These are phyloP conservation scores for Drosophila aff. DNA, from an alignment of 1,140 invertebrate genomes.

Conservation along the genomic window DNA sequence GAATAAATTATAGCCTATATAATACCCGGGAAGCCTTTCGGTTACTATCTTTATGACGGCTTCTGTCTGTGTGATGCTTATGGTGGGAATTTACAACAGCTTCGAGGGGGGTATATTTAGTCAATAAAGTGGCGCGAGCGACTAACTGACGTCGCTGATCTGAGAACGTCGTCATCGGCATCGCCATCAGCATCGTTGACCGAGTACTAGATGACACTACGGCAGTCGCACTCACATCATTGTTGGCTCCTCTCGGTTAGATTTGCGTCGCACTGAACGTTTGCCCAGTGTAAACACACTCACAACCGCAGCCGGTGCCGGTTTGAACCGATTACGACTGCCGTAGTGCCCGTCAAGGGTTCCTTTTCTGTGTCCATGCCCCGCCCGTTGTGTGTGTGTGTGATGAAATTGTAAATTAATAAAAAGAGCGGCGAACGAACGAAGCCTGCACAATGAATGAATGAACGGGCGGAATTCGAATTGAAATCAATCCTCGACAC, in stretches of 20 bases:
- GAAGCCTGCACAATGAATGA: conserved; percentile 64
- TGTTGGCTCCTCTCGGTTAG: conserved; percentile 55
- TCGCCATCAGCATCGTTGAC: conserved; percentile 31
- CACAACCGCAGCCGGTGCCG: conserved; percentile 47
- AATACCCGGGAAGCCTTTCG: not conserved
- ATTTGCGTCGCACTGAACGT: conserved; percentile 76
- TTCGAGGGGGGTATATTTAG: conserved; percentile 25
- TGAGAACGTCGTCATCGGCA: conserved; percentile 36
- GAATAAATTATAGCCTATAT: not conserved
- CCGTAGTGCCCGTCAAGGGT: conserved; percentile 40
- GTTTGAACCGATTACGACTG: conserved; percentile 76
- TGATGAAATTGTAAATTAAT: conserved; percentile 81
- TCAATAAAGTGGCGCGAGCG: conserved; percentile 53
- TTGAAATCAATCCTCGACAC: conserved; percentile 74
- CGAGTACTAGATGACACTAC: conserved; percentile 32
- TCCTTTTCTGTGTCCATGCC: conserved; percentile 24
- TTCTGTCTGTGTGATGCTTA: conserved; percentile 30
- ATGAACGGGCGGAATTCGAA: conserved; percentile 76
- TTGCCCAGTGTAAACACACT: conserved; percentile 58
- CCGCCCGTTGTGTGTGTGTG: conserved; percentile 13
- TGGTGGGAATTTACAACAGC: conserved; percentile 28
- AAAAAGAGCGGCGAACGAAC: conserved; percentile 55
- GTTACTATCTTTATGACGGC: conserved; percentile 14
- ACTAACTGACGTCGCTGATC: conserved; percentile 43
- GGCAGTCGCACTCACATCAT: conserved; percentile 28